Base-by-base conservation (phyloP, 2,888 invertebrate species). In the Cerastis rubricosa region DNA sequence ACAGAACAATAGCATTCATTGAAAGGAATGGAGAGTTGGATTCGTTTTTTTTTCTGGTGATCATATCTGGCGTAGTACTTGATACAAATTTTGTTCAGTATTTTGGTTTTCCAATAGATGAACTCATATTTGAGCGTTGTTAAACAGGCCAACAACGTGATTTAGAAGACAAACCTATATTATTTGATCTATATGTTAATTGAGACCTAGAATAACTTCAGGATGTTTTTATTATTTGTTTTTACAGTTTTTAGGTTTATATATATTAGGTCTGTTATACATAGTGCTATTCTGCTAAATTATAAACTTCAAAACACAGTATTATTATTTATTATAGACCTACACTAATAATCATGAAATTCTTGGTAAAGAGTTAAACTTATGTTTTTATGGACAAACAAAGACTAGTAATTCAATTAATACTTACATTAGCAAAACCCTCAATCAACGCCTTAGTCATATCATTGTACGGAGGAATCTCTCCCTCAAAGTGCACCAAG, bases 381-480 rank as follows among this genome's bases (percentile, higher is more conserved):
- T 8, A 19, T 49, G 17, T 45, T 47, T 51, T 51, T 22, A 22
- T 4, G 51, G n/a, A n/a, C 25, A 14, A 40, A 5, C 14, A 45
- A 35, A 6, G 19, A 65, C 22, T 35, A 7, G 5, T 0, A 1
- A n/a, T 35, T 14, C 2, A 51, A 78, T 29, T 4, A 5, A 69
- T 72, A 91, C 92, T 92, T 72, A 96, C 97, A 87, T 88, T 89
- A 51, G 97, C 97, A 88, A 98, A 98, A 68, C 97, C 94, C 79
- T 97, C 97, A 47, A 98, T 97, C 92, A 98, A 97, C 29, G 97
- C 95, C 74, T 97, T 95, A 17, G 97, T 93, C 84, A 96, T 96
- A 0, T 96, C 95, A 68, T 97, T 97, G 64, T 97, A 94, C 1
- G 88, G 87, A 0, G 97, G 97, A 6, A 91, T 80, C 4, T 90